Base-by-base conservation (phyloP, 2,113 vertebrate genomes). In the Zingel zingel region DNA sequence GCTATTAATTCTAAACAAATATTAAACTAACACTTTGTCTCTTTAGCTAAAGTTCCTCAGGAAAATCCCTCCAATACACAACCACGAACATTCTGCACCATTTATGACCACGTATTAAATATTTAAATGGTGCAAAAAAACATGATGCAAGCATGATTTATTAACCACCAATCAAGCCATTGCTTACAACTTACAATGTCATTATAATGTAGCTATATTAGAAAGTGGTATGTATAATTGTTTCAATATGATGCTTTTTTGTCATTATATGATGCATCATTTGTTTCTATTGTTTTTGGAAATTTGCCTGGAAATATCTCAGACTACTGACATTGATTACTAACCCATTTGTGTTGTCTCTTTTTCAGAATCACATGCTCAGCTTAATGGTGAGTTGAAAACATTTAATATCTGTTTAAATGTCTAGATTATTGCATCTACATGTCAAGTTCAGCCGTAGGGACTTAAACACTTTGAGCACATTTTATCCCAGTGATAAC, bases 301-400 rank as follows among this genome's bases (percentile, higher is more conserved):
- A 3, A 0, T 77, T 48, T 23, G 5, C 16, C 23, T 23, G 2
- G 3, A 78, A 27, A 63, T 1, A 14, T 10, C 16, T 4, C 11
- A 53, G 5, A 57, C 6, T 7, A 30, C 6, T 53, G 33, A 61
- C 2, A 56, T 1, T 36, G 30, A 53, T 68, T 4, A 47, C 48
- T 76, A 48, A 57, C 3, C 0, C 0, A 27, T 11, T 48, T 79
- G 4, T 84, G 1, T 66, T 59, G 2, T 82, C 6, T 83, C 10
- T 48, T 76, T 90, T 13, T 39, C 64, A 92, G 92, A 54, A 45
- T 71, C 58, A 9, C 3, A 74, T 30, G 86, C 88, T 74, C 91
- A 92, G 18, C 74, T 73, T 47, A 63, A 92, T 79, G 91, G 91
- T 93, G 33, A 83, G 81, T 77, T 77, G 12, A 10, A 45, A 15